Evolutionary conservation across 2,113 vertebrate species (phyloP).

Genomic region (Plotosus lineatus): DNA sequence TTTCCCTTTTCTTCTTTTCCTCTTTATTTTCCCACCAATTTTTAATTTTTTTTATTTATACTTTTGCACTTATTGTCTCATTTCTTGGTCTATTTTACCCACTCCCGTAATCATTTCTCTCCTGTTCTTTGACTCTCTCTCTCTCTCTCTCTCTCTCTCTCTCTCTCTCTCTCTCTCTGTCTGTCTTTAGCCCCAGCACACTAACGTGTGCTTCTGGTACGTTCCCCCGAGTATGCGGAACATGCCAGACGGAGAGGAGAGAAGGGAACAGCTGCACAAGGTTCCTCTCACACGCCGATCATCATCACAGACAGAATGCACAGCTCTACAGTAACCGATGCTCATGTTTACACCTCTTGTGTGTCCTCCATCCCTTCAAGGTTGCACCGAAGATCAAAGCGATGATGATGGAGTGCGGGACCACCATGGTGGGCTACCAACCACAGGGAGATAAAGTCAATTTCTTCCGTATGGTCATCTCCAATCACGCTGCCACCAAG

Average conservation of each 20-base stretch:
- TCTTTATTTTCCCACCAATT: not conserved
- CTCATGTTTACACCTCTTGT: not conserved
- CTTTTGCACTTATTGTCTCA: too few species aligned
- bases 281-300: slow-evolving; percentile 62
- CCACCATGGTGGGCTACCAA: slow-evolving; percentile 98
- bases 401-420: slow-evolving; percentile 97
- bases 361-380: slow-evolving; percentile 63
- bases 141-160: not conserved
- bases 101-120: too few species aligned
- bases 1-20: not conserved
- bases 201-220: slow-evolving; percentile 99
- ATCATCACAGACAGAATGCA: not conserved
- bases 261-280: slow-evolving; percentile 86
- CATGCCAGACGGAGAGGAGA: slow-evolving; percentile 82
- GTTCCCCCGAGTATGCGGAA: slow-evolving; percentile 90
- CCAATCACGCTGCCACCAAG: slow-evolving; percentile 89
- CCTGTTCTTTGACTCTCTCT: not conserved
- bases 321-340: too few species aligned
- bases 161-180: not conserved
- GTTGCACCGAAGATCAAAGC: slow-evolving; percentile 98
- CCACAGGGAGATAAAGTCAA: slow-evolving; percentile 95
- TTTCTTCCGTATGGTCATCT: slow-evolving; percentile 98
- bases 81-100: not conserved
- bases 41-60: not conserved
- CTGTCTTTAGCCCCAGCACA: slow-evolving; percentile 88